phyloP scores from a whole-genome alignment of 2,797 vertebrate species.

The Tapirus indicus region DNA sequence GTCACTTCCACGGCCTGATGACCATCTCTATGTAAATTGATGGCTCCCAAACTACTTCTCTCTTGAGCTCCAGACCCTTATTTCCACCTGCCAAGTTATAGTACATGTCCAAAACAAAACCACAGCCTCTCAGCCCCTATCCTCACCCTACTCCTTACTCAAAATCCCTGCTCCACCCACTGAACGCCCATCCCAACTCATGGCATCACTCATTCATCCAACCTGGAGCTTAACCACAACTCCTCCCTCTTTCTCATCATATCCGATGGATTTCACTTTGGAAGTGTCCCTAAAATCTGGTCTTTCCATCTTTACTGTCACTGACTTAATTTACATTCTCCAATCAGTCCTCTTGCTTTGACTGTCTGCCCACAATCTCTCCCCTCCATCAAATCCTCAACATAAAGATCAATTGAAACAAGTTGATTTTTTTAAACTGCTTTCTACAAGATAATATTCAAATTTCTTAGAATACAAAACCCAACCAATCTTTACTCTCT shows the following conservation, averaged over 20 bases:
- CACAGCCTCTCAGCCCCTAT: neutral
- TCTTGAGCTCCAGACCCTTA: neutral
- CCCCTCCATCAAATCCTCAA: neutral
- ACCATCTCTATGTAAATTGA: neutral
- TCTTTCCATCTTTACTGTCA: neutral
- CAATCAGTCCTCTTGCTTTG: neutral
- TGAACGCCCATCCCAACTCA: neutral
- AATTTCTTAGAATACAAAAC: slow-evolving; percentile 30
- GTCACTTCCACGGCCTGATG: neutral
- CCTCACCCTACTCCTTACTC: neutral
- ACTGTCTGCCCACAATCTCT: neutral
- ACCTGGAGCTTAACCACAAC: neutral
- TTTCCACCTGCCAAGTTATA: neutral
- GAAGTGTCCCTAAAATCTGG: neutral
- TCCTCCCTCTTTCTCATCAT: neutral
- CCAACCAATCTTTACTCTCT: neutral
- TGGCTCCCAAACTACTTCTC: neutral
- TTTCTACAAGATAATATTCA: neutral
- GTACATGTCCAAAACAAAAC: neutral
- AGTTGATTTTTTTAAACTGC: neutral
- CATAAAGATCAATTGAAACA: neutral
- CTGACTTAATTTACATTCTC: neutral
- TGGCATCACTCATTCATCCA: neutral
- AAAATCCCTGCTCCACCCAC: neutral
- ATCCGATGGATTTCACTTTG: neutral